A percentile compares a stretch with the other conserved stretches of the same genome.
Evolutionary conservation across 2,113 vertebrate species (phyloP).

Genomic region (Cavia aperea): DNA sequence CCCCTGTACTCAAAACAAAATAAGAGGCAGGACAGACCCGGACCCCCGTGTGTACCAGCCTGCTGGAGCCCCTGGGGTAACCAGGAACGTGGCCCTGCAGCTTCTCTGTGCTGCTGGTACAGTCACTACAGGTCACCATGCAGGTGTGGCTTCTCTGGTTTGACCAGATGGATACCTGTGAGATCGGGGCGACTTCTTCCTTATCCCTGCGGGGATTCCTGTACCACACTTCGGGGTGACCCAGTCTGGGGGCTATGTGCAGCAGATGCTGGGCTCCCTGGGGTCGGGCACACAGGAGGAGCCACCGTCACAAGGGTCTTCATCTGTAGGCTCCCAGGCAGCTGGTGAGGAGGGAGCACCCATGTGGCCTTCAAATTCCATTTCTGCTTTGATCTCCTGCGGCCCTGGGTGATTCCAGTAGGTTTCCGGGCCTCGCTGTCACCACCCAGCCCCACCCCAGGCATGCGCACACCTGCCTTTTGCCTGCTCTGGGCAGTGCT

Average conservation of each 20-base stretch:
- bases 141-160: background rate
- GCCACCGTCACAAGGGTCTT: background rate
- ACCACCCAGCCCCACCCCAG: too few species aligned
- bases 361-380: background rate
- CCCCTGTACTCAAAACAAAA: too few species aligned
- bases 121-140: too few species aligned
- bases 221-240: background rate
- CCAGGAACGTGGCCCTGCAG: background rate
- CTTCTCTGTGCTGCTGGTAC: too few species aligned
- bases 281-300: background rate
- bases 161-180: background rate
- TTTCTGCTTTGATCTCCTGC: background rate
- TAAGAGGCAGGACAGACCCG: too few species aligned
- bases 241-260: background rate
- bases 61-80: background rate
- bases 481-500: background rate
- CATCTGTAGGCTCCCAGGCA: rapidly evolving
- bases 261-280: background rate
- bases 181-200: background rate
- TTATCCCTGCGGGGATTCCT: background rate
- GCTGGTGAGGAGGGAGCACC: background rate
- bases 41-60: background rate
- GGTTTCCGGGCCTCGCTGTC: background rate
- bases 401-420: background rate
- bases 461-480: rapidly evolving